Evolutionary conservation across 2,888 invertebrate genomes (phyloP).

Genomic region (Ephialtes manifestator): DNA sequence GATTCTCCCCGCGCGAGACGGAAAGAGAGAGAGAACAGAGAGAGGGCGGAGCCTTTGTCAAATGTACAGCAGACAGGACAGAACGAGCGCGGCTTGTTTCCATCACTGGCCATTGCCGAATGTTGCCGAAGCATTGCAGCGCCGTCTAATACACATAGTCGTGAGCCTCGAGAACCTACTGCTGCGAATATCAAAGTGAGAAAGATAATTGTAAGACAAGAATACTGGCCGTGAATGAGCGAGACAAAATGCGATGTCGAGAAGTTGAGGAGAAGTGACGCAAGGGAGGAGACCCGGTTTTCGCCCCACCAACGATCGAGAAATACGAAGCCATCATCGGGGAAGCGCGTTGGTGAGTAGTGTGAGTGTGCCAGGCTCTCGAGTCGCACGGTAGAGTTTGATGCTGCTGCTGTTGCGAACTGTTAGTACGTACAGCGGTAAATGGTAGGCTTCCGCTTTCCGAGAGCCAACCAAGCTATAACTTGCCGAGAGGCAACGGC

Average conservation of each 20-base stretch:
- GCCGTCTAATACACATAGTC: neutral
- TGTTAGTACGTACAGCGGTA: constrained; percentile 66
- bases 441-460: constrained; percentile 80
- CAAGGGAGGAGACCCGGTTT: constrained; percentile 49
- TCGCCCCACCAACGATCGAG: constrained; percentile 38
- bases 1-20: neutral
- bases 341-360: constrained; percentile 38
- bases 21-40: neutral
- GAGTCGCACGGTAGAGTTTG: constrained; percentile 60
- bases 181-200: neutral
- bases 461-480: constrained; percentile 32
- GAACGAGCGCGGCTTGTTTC: constrained; percentile 11
- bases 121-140: constrained; percentile 10
- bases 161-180: neutral
- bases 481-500: neutral
- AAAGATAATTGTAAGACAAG: constrained; percentile 26
- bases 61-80: neutral
- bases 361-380: constrained; percentile 55
- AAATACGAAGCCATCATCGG: constrained; percentile 1
- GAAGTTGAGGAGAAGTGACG: constrained; percentile 37
- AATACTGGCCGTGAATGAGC: neutral
- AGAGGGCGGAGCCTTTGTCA: constrained; percentile 36
- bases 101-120: constrained; percentile 9
- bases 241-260: constrained; percentile 22
- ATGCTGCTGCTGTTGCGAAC: neutral